phyloP scores from a whole-genome alignment of 2,797 vertebrate species.

The Antennarius maculatus region DNA sequence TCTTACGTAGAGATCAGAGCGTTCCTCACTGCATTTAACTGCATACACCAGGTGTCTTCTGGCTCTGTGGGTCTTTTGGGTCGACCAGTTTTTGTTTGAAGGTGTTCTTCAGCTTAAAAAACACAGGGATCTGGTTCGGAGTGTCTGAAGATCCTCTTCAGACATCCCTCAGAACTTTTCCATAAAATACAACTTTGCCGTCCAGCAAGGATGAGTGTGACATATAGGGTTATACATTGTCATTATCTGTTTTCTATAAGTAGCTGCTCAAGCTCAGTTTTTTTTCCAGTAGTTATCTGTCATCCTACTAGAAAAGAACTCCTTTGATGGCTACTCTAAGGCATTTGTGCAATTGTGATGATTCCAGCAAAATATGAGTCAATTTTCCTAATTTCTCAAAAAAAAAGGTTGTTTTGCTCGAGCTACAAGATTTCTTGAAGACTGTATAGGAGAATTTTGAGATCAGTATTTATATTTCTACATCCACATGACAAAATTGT shows the following conservation, averaged over 20 bases:
- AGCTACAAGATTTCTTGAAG: constrained; percentile 10
- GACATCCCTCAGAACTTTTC: not conserved
- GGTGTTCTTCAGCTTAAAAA: too few species aligned
- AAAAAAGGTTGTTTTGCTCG: not conserved
- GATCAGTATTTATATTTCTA: constrained; percentile 19
- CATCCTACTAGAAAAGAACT: not conserved
- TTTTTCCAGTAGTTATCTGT: not conserved
- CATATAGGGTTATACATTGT: not conserved
- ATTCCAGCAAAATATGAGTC: constrained; percentile 29
- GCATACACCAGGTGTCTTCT: too few species aligned
- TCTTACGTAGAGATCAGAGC: too few species aligned
- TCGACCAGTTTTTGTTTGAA: too few species aligned
- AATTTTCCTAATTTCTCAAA: constrained; percentile 26
- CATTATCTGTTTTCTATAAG: not conserved
- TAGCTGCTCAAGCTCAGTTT: not conserved
- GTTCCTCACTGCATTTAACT: too few species aligned
- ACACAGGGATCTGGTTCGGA: too few species aligned
- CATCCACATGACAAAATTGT: constrained; percentile 14
- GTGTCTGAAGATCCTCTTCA: not conserved
- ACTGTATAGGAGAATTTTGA: not conserved
- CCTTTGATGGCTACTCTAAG: not conserved
- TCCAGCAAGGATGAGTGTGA: not conserved
- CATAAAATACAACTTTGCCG: not conserved
- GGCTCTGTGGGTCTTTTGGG: too few species aligned
- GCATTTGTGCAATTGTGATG: not conserved